These are phyloP conservation scores for Azemiops feae DNA, from an alignment of 2,113 vertebrate genomes.

Conservation along the genomic window DNA sequence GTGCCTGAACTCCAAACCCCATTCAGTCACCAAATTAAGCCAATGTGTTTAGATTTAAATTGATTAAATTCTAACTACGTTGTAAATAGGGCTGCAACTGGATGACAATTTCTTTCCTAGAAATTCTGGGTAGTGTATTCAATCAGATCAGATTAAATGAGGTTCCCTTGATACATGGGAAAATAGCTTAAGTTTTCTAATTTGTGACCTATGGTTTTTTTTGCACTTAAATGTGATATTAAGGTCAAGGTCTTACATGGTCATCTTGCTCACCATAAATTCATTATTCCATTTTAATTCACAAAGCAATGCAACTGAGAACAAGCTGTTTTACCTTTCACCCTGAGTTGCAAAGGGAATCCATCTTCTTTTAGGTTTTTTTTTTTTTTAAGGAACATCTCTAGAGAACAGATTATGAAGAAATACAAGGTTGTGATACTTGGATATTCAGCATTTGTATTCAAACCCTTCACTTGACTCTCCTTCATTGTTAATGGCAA, in stretches of 20 bases:
- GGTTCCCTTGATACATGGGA: conserved; percentile 60
- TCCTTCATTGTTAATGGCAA: background rate
- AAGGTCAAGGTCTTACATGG: conserved; percentile 69
- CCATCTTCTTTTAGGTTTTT: conserved; percentile 47
- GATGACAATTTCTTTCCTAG: conserved; percentile 51
- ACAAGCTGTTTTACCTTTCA: conserved; percentile 64
- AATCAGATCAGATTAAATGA: conserved; percentile 63
- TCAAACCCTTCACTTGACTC: conserved; percentile 30
- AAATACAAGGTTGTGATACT: conserved; percentile 29
- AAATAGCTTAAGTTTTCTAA: conserved; percentile 69
- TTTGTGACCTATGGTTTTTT: conserved; percentile 64
- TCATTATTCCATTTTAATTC: conserved; percentile 73
- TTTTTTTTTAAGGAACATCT: conserved; percentile 34
- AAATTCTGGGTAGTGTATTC: conserved; percentile 59
- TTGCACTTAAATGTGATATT: conserved; percentile 66
- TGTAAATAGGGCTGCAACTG: conserved; percentile 34
- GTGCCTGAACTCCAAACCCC: background rate
- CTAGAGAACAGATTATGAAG: conserved; percentile 34
- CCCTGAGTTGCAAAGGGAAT: conserved; percentile 59
- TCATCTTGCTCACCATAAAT: conserved; percentile 57
- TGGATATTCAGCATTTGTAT: conserved; percentile 31
- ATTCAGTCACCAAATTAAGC: conserved; percentile 2
- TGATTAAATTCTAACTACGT: background rate
- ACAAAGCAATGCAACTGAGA: conserved; percentile 61
- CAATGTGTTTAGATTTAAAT: background rate